Conservation (phyloP, 2,113 vertebrate genomes). For the Maccullochella peelii region DNA sequence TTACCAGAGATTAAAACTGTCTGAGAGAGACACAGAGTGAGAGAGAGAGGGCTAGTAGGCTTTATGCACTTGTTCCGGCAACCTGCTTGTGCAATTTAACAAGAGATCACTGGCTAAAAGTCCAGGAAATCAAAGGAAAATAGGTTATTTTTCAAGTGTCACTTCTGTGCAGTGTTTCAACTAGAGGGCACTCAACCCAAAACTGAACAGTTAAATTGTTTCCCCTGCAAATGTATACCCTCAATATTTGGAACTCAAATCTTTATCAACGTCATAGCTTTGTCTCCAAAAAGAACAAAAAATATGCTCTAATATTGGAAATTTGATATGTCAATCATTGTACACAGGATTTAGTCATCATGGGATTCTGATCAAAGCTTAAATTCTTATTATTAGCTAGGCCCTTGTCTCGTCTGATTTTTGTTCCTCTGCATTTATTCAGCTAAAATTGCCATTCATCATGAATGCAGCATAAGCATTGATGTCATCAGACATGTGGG, state of each 20-base stretch:
- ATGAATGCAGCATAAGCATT: background rate
- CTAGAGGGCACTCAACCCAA: background rate
- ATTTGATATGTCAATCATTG: background rate
- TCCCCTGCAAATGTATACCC: background rate
- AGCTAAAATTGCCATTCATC: background rate
- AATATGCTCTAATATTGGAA: background rate
- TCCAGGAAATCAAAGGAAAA: constrained; percentile 35
- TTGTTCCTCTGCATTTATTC: too few species aligned
- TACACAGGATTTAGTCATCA: background rate
- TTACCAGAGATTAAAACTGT: constrained; percentile 66
- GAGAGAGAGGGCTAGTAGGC: background rate
- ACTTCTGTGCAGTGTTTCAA: background rate
- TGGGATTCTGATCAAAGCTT: background rate
- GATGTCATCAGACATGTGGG: too few species aligned
- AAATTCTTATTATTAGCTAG: background rate
- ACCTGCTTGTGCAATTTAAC: constrained; percentile 42
- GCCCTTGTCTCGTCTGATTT: too few species aligned
- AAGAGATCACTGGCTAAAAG: constrained; percentile 24
- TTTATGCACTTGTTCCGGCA: constrained; percentile 27
- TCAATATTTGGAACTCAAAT: background rate
- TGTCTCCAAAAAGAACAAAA: background rate
- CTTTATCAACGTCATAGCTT: background rate
- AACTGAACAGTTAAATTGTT: background rate
- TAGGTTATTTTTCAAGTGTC: background rate
- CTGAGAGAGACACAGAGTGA: constrained; percentile 21